Conservation (phyloP, 2,797 vertebrate species). For the Falco concolor region DNA sequence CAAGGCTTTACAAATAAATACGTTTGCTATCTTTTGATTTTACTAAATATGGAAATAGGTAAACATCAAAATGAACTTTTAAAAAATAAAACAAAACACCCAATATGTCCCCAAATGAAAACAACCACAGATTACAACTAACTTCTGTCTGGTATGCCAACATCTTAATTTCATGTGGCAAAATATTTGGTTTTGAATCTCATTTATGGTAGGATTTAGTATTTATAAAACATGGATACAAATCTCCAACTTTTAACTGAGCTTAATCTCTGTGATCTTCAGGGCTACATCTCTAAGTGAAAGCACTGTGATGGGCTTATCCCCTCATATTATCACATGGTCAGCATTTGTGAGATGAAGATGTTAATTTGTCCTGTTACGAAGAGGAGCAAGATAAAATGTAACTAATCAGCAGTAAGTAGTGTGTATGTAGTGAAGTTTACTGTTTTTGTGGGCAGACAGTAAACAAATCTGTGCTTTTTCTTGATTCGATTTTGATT, state of each 20-base stretch:
- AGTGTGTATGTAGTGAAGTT: neutral
- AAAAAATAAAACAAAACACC: neutral
- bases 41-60: neutral
- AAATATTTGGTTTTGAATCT: neutral
- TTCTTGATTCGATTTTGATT: neutral
- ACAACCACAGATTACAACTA: neutral
- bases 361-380: neutral
- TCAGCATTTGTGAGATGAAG: neutral
- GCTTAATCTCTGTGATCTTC: neutral
- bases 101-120: neutral
- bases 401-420: neutral
- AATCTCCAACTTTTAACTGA: neutral
- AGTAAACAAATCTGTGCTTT: neutral
- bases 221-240: neutral
- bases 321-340: neutral
- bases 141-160: neutral
- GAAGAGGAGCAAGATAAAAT: neutral
- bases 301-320: neutral
- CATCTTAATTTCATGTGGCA: neutral
- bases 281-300: neutral
- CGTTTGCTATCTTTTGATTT: constrained; percentile 24
- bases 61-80: neutral
- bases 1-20: constrained; percentile 45
- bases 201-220: neutral
- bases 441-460: neutral